A percentile compares a stretch with the other conserved stretches of the same genome.
phyloP scores from a whole-genome alignment of 53 echinoderm and acorn worm genomes.

The Glandiceps talaboti region DNA sequence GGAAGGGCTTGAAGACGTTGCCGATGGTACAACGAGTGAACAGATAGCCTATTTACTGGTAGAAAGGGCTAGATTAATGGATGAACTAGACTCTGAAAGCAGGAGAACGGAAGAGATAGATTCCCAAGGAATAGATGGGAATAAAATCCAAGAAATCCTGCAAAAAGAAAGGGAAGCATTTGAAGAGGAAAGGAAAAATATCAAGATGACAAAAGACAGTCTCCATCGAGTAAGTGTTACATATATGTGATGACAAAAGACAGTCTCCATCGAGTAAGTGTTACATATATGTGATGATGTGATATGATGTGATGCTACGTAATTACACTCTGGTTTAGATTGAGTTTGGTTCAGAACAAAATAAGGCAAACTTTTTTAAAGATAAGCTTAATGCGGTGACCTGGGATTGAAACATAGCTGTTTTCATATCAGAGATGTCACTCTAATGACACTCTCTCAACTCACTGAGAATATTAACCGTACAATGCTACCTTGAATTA shows the following conservation, averaged over 20 bases:
- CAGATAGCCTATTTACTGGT: conserved; percentile 79
- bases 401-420: no score
- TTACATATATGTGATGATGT: conserved; percentile 8
- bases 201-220: conserved; percentile 28
- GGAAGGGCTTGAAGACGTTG: conserved; percentile 79
- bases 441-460: no score
- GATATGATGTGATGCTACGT: no score
- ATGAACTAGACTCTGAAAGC: conserved; percentile 54
- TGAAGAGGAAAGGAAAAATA: conserved; percentile 31
- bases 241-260: conserved; percentile 25
- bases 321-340: no score
- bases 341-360: no score
- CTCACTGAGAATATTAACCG: no score
- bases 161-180: conserved; percentile 34
- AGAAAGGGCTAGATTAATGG: conserved; percentile 63
- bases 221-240: conserved; percentile 23
- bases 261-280: conserved; percentile 27
- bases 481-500: no score
- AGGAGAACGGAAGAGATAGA: conserved; percentile 25
- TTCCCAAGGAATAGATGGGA: neutral
- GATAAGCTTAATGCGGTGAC: no score
- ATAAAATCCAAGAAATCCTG: conserved; percentile 21
- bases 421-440: no score
- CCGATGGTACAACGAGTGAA: conserved; percentile 69
- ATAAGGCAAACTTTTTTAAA: no score